Conservation (phyloP, 2,888 invertebrate species). For the Chrysodeixis includens region DNA sequence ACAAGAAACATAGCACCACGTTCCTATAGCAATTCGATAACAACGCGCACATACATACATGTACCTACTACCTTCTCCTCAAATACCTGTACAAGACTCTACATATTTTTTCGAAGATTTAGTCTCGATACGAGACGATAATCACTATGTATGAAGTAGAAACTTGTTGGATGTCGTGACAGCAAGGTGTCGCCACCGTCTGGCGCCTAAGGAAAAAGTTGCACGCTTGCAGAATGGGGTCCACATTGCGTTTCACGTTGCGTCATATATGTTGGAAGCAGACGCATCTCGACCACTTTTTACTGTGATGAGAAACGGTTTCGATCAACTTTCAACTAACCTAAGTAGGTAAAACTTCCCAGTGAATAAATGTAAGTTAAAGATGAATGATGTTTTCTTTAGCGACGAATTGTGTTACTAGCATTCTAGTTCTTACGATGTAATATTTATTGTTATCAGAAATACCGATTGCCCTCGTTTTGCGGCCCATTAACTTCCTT, state of each 20-base stretch:
- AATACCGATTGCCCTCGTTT: slow-evolving; percentile 65
- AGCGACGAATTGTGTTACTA: background rate
- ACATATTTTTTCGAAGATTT: slow-evolving; percentile 45
- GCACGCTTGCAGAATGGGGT: slow-evolving; percentile 68
- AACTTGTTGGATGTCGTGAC: slow-evolving; percentile 67
- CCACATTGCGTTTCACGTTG: slow-evolving; percentile 82
- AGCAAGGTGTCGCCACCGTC: slow-evolving; percentile 61
- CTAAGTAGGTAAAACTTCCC: slow-evolving; percentile 50
- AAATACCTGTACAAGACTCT: slow-evolving; percentile 19
- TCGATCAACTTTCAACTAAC: slow-evolving; percentile 67
- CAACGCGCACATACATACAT: slow-evolving; percentile 52
- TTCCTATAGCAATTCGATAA: slow-evolving; percentile 56
- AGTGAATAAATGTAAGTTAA: slow-evolving; percentile 24
- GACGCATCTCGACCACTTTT: slow-evolving; percentile 72
- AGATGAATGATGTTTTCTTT: slow-evolving; percentile 23
- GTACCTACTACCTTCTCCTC: slow-evolving; percentile 31
- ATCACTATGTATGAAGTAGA: slow-evolving; percentile 80
- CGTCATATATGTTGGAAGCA: slow-evolving; percentile 69
- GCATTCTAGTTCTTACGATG: slow-evolving; percentile 8
- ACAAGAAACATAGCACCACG: slow-evolving; percentile 69
- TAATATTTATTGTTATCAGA: slow-evolving; percentile 45
- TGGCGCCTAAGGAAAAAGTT: slow-evolving; percentile 82
- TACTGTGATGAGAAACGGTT: slow-evolving; percentile 65
- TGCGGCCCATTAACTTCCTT: slow-evolving; percentile 74
- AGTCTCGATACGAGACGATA: slow-evolving; percentile 60